Conservation (phyloP, 2,888 invertebrate genomes). For the Oscheius sp. region DNA sequence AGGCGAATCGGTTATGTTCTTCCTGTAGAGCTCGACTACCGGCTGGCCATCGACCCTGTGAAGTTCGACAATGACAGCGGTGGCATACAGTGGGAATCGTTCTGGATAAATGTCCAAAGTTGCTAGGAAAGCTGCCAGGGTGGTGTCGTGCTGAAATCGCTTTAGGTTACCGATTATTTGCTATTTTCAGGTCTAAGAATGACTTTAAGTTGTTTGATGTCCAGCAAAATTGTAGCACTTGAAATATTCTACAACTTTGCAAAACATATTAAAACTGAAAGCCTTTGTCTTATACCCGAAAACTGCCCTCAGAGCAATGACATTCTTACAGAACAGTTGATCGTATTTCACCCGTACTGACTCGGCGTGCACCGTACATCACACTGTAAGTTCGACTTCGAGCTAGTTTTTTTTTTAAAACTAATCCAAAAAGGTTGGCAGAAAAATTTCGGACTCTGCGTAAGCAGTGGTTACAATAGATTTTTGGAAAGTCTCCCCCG, state of each 20-base stretch:
- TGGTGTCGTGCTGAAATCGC: constrained; percentile 65
- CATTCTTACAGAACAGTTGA: background rate
- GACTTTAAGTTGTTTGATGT: background rate
- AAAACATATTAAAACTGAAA: too few species aligned
- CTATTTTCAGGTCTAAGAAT: too few species aligned
- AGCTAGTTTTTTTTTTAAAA: background rate
- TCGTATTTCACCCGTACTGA: background rate
- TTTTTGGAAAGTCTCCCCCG: background rate
- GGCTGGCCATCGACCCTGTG: constrained; percentile 53
- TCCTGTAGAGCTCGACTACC: constrained; percentile 62
- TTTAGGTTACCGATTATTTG: too few species aligned
- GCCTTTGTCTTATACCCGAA: too few species aligned
- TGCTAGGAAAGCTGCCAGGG: constrained; percentile 66
- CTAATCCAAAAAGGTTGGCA: background rate
- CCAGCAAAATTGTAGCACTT: background rate
- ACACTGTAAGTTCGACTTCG: too few species aligned
- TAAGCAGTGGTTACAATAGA: background rate
- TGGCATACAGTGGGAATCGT: constrained; percentile 68
- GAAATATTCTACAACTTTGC: background rate
- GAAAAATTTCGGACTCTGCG: background rate
- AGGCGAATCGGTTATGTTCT: constrained; percentile 66
- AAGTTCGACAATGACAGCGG: constrained; percentile 66
- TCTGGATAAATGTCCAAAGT: constrained; percentile 64
- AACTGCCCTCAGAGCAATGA: background rate
- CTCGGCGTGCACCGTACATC: too few species aligned